phyloP scores from a whole-genome alignment of 2,888 invertebrate species.

The Trissoscelio sp. region DNA sequence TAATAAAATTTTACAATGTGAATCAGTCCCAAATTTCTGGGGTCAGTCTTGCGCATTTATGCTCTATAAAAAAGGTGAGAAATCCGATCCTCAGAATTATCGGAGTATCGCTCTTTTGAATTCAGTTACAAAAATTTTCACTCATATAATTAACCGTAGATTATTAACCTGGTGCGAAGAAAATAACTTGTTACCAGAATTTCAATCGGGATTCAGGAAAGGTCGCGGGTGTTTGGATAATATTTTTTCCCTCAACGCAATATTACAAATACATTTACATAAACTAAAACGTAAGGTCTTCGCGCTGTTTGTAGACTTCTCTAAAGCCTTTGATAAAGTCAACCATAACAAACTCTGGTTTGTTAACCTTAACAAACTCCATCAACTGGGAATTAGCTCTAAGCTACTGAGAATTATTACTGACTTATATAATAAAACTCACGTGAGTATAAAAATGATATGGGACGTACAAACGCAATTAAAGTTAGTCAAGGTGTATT shows the following conservation, averaged over 20 bases:
- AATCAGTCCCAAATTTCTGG: constrained; percentile 1
- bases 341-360: constrained; percentile 10
- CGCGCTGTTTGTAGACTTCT: constrained; percentile 14
- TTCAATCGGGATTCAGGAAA: constrained; percentile 22
- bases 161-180: not conserved
- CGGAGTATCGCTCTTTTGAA: constrained; percentile 14
- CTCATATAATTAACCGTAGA: constrained; percentile 2
- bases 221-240: constrained; percentile 19
- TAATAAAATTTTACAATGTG: constrained; percentile 4
- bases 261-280: constrained; percentile 1
- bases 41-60: constrained; percentile 10
- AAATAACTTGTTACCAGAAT: constrained; percentile 10
- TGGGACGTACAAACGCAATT: not conserved
- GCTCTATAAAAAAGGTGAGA: constrained; percentile 15
- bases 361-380: too few species aligned
- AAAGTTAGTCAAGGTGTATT: constrained; percentile 2
- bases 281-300: constrained; percentile 6
- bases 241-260: constrained; percentile 9
- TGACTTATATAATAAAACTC: not conserved
- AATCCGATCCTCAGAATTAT: constrained; percentile 7
- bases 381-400: constrained; percentile 7
- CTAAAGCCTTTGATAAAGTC: constrained; percentile 15
- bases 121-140: constrained; percentile 12
- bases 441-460: too few species aligned
- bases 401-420: not conserved